Base-by-base conservation (phyloP, 37 sponge, comb jelly and placozoan genomes). In the Cliona cf. orientalis region DNA sequence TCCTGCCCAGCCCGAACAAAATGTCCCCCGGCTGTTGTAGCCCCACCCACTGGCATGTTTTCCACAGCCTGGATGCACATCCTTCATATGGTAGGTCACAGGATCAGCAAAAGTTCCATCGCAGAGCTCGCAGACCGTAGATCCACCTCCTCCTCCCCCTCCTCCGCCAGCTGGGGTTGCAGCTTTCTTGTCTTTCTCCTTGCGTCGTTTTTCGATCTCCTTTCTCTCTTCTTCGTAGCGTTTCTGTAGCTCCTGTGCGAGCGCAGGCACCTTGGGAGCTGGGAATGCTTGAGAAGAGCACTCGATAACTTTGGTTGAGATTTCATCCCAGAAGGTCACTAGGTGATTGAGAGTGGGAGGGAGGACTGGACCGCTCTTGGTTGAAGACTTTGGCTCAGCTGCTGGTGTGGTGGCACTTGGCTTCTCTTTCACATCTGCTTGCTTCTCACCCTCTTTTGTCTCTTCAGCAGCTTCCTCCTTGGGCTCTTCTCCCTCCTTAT, bases 61-160 rank as follows among this genome's bases (percentile, higher is more conserved):
- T 62, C 91, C 87, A 79, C 99, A 98, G 7, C 99, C 99, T 2
- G 90, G 92, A 60, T 98, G 99, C 32, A 66, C 46, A 22, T 87
- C 77, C 66, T 91, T 90, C 99, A 98, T 98, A 90, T 98, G 99
- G 63, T 95, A 98, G 42, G 99, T 98, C 26, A 98, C 96, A 4
- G 99, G 99, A 66, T 89, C 86, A 14, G 90, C 84, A 68, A 89
- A 93, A 45, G 61, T 66, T 45, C 89, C 89, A 38, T 91, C 94
- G 72, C 99, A 98, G 53, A 98, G 83, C 72, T 98, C 99, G 75
- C 99, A 98, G 28, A 87, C 38, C 4, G 89, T 91, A 21, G 76
- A 43, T 22, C 91, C 88, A 55, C 84, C 74, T 29, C 78, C 91
- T 5, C 76, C 89, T 55, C 78, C 73, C n/a, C n/a, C n/a, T 35